Evolutionary conservation across 2,113 vertebrate genomes (phyloP).

Genomic region (Neolamprologus fasciatus): DNA sequence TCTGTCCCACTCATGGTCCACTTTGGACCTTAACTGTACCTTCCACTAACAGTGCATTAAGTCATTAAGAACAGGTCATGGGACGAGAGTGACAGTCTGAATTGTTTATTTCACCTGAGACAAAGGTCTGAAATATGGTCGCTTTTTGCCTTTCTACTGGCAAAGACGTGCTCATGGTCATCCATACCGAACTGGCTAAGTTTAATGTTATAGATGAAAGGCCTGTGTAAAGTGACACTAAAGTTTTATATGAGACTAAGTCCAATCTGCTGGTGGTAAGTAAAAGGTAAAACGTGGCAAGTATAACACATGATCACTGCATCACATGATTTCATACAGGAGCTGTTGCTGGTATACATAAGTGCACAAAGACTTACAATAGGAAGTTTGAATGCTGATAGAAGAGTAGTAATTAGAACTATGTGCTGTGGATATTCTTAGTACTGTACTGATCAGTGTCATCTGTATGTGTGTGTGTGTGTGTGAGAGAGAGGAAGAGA

Average conservation of each 20-base stretch:
- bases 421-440: slow-evolving; percentile 62
- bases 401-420: slow-evolving; percentile 53
- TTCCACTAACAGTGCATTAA: not conserved
- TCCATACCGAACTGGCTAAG: not conserved
- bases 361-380: not conserved
- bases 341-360: not conserved
- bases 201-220: not conserved
- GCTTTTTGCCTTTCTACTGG: not conserved
- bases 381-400: slow-evolving; percentile 19
- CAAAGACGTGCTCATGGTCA: not conserved
- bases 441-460: slow-evolving; percentile 69
- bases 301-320: not conserved
- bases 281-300: not conserved
- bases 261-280: not conserved
- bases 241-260: not conserved
- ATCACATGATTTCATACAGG: not conserved
- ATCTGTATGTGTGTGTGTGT: slow-evolving; percentile 2
- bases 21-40: not conserved
- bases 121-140: not conserved
- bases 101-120: not conserved
- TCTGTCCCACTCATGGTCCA: not conserved
- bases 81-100: not conserved
- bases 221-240: not conserved
- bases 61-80: not conserved
- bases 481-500: not conserved